These are phyloP conservation scores for Homarus americanus DNA, from an alignment of 1,140 invertebrate species.

Conservation along the genomic window DNA sequence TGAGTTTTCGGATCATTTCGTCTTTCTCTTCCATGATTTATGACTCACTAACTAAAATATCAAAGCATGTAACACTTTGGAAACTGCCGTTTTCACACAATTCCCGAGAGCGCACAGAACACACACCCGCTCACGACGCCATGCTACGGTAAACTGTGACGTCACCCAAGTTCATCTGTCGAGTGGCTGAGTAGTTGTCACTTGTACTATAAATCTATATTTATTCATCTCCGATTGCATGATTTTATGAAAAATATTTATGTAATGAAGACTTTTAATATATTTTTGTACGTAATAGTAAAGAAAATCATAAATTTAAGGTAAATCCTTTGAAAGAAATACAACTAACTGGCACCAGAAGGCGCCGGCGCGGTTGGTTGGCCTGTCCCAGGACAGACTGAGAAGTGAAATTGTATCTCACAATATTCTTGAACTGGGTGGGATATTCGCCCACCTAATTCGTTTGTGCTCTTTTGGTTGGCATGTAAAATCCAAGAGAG, in stretches of 20 bases:
- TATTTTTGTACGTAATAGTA: background rate
- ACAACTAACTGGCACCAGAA: background rate
- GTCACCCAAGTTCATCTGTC: slow-evolving; percentile 10
- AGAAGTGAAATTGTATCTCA: slow-evolving; percentile 3
- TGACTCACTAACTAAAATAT: slow-evolving; percentile 27
- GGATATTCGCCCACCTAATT: background rate
- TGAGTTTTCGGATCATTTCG: slow-evolving; percentile 57
- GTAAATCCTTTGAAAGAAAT: background rate
- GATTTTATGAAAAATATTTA: background rate
- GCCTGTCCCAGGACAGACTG: background rate
- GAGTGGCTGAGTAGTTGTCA: background rate
- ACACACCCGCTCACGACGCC: slow-evolving; percentile 52
- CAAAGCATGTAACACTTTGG: slow-evolving; percentile 21
- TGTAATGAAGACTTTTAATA: no score
- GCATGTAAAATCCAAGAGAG: no score
- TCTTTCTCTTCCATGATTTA: slow-evolving; percentile 70
- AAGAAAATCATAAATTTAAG: background rate
- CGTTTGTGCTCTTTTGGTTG: no score
- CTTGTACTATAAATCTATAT: background rate
- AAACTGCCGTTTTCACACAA: slow-evolving; percentile 62
- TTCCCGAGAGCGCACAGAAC: slow-evolving; percentile 39
- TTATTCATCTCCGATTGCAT: background rate
- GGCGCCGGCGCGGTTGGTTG: slow-evolving; percentile 31
- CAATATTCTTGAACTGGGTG: background rate
- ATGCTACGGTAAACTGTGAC: slow-evolving; percentile 54